These are phyloP conservation scores for Cochlearius cochlearius DNA, from an alignment of 2,113 vertebrate genomes.

Conservation along the genomic window DNA sequence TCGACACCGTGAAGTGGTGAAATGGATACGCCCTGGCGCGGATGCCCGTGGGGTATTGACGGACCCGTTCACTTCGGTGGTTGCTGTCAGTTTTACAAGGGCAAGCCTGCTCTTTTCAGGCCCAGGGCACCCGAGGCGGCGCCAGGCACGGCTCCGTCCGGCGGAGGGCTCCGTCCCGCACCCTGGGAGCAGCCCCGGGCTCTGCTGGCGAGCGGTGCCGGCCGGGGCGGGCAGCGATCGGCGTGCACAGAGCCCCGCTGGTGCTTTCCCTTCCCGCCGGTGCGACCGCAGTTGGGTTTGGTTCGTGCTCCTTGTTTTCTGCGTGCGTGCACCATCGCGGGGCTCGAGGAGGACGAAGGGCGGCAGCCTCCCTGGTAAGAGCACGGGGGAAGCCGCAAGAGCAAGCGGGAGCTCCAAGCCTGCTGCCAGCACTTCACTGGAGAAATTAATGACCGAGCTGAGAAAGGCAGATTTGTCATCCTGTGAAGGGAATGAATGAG, in stretches of 20 bases:
- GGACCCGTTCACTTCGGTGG: accelerated
- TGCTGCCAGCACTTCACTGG: background rate
- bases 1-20: background rate
- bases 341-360: background rate
- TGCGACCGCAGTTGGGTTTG: accelerated
- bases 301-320: background rate
- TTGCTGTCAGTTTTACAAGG: background rate
- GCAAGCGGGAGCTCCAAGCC: background rate
- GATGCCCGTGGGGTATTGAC: accelerated
- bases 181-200: background rate
- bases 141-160: accelerated
- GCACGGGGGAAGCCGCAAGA: accelerated
- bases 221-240: accelerated
- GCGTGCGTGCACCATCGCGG: accelerated
- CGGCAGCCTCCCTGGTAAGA: background rate
- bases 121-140: accelerated
- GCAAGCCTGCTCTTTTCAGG: background rate
- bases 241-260: accelerated
- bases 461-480: background rate
- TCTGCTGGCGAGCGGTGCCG: accelerated
- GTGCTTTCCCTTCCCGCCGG: background rate
- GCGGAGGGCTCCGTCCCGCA: accelerated
- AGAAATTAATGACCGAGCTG: background rate
- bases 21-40: background rate
- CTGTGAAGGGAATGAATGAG: background rate